Evolutionary conservation across 2,888 invertebrate genomes (phyloP), one percentile per base, ranked within the genome.

Genomic region (Brachypterus glaber): DNA sequence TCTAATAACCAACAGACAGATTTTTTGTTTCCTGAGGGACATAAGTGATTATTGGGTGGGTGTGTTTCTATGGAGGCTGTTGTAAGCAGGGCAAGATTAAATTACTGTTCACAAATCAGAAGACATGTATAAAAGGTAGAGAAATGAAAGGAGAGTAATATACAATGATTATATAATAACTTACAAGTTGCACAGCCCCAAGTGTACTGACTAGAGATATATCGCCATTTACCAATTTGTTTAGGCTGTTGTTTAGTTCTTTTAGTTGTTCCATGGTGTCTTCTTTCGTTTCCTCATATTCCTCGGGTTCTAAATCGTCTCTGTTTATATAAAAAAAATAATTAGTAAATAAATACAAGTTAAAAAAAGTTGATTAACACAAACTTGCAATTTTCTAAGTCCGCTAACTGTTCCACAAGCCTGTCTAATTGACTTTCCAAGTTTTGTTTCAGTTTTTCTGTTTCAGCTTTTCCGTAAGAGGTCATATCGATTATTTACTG

Each of bases 201-300:
- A 82, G 55, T 46, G 77, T 67, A 58, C 77, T 78, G 2, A 80
- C 70, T 25, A 83, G 60, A 27, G 79, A 77, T 49, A 82, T 70
- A 57, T 82, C 72, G n/a, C 82, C 82, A 35, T 72, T 72, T 46
- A 72, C 68, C 54, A 82, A 67, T 56, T 75, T 74, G 34, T 69
- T 69, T 18, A 83, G 62, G 33, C 76, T 77, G 38, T 72, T 70
- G 52, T 76, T 73, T 41, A 83, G 74, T 58, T 82, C 82, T 50
- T 74, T 73, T 15, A 82, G 62, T 56, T 83, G 82, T 43, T 82
- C 81, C 52, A 79, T 64, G 0, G 82, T 82, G 45, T 82, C 81
- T 48, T 72, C 67, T 60, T 76, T 77, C 4, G 76, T 74, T 57
- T 80, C 77, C 43, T 75, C 71, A 63, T 82, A 83, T 59, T 81